Evolutionary conservation across 2,888 invertebrate genomes (phyloP).

Genomic region (Diabrotica balteata): DNA sequence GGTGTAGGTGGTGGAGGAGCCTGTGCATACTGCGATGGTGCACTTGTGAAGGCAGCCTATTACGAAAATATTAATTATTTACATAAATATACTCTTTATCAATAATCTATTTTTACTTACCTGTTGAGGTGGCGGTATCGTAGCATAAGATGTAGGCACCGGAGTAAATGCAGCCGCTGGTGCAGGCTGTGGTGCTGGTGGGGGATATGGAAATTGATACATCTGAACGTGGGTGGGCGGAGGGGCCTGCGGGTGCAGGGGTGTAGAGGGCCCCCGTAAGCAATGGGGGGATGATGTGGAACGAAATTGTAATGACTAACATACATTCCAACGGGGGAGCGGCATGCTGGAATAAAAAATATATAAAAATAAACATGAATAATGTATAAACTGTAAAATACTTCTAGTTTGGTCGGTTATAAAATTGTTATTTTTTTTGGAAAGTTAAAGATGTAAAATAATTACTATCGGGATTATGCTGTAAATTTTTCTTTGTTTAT

Average conservation of each 20-base stretch:
- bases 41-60: constrained; percentile 39
- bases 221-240: constrained; percentile 63
- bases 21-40: constrained; percentile 23
- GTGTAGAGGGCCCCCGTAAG: constrained; percentile 64
- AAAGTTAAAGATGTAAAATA: too few relatives aligned
- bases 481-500: too few relatives aligned
- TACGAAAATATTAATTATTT: neutral
- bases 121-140: constrained; percentile 46
- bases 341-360: constrained; percentile 42
- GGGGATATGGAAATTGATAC: constrained; percentile 63
- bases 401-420: too few relatives aligned
- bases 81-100: too few relatives aligned
- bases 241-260: constrained; percentile 58
- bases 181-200: constrained; percentile 36
- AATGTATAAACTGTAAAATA: neutral
- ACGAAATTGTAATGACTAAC: constrained; percentile 75
- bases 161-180: constrained; percentile 45
- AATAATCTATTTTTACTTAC: neutral
- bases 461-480: too few relatives aligned
- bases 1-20: constrained; percentile 46
- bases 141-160: constrained; percentile 44
- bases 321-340: constrained; percentile 68
- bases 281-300: constrained; percentile 65
- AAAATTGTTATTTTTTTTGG: too few relatives aligned
- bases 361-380: neutral